Evolutionary conservation across 1,140 invertebrate species (phyloP), one percentile per base, ranked within the genome.

Genomic region (Calosoma granatense): DNA sequence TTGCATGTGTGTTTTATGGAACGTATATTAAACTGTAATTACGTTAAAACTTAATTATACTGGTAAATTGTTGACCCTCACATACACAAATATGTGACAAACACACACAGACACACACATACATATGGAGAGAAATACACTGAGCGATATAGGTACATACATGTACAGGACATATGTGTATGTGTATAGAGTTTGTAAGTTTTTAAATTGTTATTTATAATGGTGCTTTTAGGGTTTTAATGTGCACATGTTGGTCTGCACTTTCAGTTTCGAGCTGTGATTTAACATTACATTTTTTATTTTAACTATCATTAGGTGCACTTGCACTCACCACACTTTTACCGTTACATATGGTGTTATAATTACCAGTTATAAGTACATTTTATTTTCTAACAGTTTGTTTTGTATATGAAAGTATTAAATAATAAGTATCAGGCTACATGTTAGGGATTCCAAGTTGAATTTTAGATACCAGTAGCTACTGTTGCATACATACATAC

Each of bases 1-100:
- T 51, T 51, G 43, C 43, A 51, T 51, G 43, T 51, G 12, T 30
- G 26, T 30, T 30, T 30, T 30, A 30, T 30, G 26, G 26, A 30
- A 30, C 26, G 26, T 30, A 30, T 30, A 30, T 30, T 30, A 30
- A 30, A 30, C 26, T 30, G 26, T 30, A 30, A 30, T 30, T 30
- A 30, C 26, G 26, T 30, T 30, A 30, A 30, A 30, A 14, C 26
- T 30, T 30, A 30, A 30, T 30, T 30, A 30, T 30, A 30, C 26
- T 30, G n/a, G 26, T 30, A 30, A 30, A 30, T 30, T 30, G 26
- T 30, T 30, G 26, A 30, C 26, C 26, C 26, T 30, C n/a, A n/a
- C n/a, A n/a, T n/a, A n/a, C n/a, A n/a, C n/a, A n/a, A n/a, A 30
- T 14, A 30, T 30, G 26, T 30, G 26, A 30, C 26, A 30, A 4